Percentiles rank a stretch among this genome's conserved stretches.
These are phyloP conservation scores for Sparidentex hasta DNA, from an alignment of 2,797 vertebrate genomes.

Conservation along the genomic window DNA sequence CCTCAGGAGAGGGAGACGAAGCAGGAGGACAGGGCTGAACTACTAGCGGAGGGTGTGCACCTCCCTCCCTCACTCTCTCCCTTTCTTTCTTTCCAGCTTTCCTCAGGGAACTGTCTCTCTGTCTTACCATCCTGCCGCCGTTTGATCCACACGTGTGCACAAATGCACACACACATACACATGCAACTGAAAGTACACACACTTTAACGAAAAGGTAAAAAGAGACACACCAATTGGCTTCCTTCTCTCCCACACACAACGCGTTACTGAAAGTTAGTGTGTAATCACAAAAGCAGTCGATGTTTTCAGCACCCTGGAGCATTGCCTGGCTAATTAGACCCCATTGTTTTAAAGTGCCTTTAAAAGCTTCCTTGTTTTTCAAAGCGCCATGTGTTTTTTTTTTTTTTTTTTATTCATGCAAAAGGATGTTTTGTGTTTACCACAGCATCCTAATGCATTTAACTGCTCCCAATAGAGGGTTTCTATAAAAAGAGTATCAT, in stretches of 20 bases:
- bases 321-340: conserved; percentile 83
- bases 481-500: conserved; percentile 77
- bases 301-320: conserved; percentile 81
- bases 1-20: conserved; percentile 72
- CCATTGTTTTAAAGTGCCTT: conserved; percentile 85
- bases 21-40: conserved; percentile 66
- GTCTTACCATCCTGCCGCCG: conserved; percentile 59
- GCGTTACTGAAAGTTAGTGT: conserved; percentile 70
- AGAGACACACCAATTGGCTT: conserved; percentile 58
- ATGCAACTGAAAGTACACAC: conserved; percentile 33
- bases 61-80: conserved; percentile 53
- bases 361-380: conserved; percentile 84
- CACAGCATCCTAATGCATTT: conserved; percentile 81
- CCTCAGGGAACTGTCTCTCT: conserved; percentile 65
- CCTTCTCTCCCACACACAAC: conserved; percentile 63
- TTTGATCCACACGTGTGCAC: conserved; percentile 63
- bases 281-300: conserved; percentile 79
- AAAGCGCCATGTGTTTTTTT: conserved; percentile 66
- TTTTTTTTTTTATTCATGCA: conserved; percentile 68
- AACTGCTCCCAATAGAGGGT: conserved; percentile 79
- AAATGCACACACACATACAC: conserved; percentile 21
- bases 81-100: conserved; percentile 57
- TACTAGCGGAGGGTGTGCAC: conserved; percentile 52
- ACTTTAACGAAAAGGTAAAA: conserved; percentile 45
- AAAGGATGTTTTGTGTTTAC: conserved; percentile 83